A percentile compares a stretch with the other conserved stretches of the same genome.
phyloP scores from a whole-genome alignment of 30 jellyfish, hydroid and myxozoan species.

The Aurelia sp. region DNA sequence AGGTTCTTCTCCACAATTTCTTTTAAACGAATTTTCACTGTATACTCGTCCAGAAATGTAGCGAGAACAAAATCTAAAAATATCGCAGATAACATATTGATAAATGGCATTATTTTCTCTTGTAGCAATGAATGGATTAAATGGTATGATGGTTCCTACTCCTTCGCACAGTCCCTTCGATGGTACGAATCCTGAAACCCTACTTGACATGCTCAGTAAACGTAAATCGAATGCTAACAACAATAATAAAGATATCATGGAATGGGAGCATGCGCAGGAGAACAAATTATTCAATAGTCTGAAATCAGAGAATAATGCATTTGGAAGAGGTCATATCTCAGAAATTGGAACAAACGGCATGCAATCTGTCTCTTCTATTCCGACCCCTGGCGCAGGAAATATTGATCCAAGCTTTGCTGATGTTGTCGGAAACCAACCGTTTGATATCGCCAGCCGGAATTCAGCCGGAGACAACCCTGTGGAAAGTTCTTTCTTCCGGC shows the following conservation, averaged over 20 bases:
- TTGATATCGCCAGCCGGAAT: slow-evolving; percentile 43
- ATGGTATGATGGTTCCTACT: slow-evolving; percentile 9
- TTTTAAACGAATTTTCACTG: too few relatives aligned
- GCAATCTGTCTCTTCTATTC: slow-evolving; percentile 65
- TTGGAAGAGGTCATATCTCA: slow-evolving; percentile 32
- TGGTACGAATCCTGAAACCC: slow-evolving; percentile 93
- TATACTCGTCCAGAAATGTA: too few relatives aligned
- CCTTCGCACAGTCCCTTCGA: slow-evolving; percentile 51
- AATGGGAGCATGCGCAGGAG: slow-evolving; percentile 58
- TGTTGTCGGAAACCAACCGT: slow-evolving; percentile 62
- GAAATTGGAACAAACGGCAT: slow-evolving; percentile 71
- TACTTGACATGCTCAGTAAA: slow-evolving; percentile 87
- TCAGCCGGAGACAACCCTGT: slow-evolving; percentile 63
- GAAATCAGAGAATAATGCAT: slow-evolving; percentile 30
- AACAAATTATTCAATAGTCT: slow-evolving; percentile 19
- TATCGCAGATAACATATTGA: too few relatives aligned
- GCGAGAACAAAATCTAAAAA: too few relatives aligned
- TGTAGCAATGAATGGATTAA: slow-evolving; percentile 8
- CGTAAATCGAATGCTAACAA: slow-evolving; percentile 56
- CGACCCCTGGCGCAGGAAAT: slow-evolving; percentile 37
- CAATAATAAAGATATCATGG: slow-evolving; percentile 47
- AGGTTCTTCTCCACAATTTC: too few relatives aligned
- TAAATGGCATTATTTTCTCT: background rate
- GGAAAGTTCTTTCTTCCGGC: slow-evolving; percentile 46
- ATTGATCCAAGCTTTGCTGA: slow-evolving; percentile 99